These are phyloP conservation scores for Micromussa lordhowensis DNA, from an alignment of 92 coral and sea anemone species.

Conservation along the genomic window DNA sequence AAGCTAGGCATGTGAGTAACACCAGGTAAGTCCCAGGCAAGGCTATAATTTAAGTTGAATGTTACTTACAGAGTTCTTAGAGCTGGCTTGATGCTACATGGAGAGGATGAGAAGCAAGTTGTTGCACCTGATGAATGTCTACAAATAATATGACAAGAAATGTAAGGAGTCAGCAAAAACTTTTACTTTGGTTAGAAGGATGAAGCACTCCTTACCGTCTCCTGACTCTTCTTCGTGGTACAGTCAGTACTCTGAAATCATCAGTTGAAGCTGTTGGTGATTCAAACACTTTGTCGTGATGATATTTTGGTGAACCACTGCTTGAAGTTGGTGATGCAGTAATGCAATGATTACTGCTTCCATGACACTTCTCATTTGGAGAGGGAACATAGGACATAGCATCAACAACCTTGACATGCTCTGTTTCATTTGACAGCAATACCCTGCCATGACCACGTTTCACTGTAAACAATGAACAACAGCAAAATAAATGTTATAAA, in stretches of 20 bases:
- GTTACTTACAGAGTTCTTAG: slow-evolving; percentile 45
- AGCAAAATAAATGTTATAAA: too few species aligned
- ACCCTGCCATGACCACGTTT: slow-evolving; percentile 75
- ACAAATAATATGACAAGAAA: neutral
- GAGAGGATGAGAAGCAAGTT: slow-evolving; percentile 90
- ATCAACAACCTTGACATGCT: slow-evolving; percentile 94
- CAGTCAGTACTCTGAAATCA: slow-evolving; percentile 22
- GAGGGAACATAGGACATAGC: slow-evolving; percentile 88
- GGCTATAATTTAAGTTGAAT: neutral
- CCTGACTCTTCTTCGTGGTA: slow-evolving; percentile 66
- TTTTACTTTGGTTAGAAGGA: neutral
- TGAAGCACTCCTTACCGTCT: slow-evolving; percentile 64
- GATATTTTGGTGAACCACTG: slow-evolving; percentile 18
- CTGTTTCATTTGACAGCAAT: slow-evolving; percentile 82
- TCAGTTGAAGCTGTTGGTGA: slow-evolving; percentile 49
- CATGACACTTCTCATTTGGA: slow-evolving; percentile 51
- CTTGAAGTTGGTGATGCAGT: neutral
- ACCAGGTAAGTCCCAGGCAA: too few species aligned
- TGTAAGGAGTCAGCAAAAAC: too few species aligned
- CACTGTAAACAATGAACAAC: slow-evolving; percentile 43
- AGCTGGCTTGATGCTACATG: slow-evolving; percentile 49
- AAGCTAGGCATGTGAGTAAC: too few species aligned
- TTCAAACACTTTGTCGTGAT: slow-evolving; percentile 48
- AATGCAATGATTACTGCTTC: neutral
- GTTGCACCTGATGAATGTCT: slow-evolving; percentile 99